Conservation (phyloP, 2,888 invertebrate genomes). For the Acronicta alni region DNA sequence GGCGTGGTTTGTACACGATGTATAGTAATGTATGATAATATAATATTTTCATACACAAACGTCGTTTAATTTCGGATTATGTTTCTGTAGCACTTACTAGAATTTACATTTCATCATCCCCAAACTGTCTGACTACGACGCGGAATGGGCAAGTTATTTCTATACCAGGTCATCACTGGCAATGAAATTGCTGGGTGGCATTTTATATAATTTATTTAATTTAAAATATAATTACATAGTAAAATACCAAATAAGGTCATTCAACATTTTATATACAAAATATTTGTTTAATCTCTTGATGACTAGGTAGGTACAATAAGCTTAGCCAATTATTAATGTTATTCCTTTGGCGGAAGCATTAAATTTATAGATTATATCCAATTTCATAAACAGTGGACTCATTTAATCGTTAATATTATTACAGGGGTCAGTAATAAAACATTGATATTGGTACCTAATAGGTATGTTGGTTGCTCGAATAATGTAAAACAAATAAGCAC, state of each 20-base stretch:
- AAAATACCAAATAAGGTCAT: constrained; percentile 72
- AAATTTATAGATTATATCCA: constrained; percentile 44
- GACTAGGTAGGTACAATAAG: constrained; percentile 82
- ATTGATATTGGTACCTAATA: neutral
- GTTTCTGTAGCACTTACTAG: too few species aligned
- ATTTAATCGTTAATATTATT: constrained; percentile 1
- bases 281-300: constrained; percentile 80
- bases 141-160: neutral
- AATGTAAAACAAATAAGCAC: neutral
- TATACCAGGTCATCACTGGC: neutral
- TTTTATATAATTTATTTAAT: constrained; percentile 79
- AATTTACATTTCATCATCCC: neutral
- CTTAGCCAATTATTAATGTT: constrained; percentile 73
- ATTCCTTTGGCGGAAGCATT: constrained; percentile 63
- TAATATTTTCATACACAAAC: constrained; percentile 77
- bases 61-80: constrained; percentile 46
- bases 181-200: constrained; percentile 40
- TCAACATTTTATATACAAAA: constrained; percentile 86
- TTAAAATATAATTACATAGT: constrained; percentile 80
- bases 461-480: too few species aligned
- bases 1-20: constrained; percentile 78
- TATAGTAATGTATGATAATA: constrained; percentile 78
- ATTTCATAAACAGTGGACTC: constrained; percentile 57
- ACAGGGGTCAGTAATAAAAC: neutral
- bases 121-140: neutral